Evolutionary conservation across 2,888 invertebrate genomes (phyloP), one percentile per base, ranked within the genome.

Genomic region (Hirtodrosophila alboralis): DNA sequence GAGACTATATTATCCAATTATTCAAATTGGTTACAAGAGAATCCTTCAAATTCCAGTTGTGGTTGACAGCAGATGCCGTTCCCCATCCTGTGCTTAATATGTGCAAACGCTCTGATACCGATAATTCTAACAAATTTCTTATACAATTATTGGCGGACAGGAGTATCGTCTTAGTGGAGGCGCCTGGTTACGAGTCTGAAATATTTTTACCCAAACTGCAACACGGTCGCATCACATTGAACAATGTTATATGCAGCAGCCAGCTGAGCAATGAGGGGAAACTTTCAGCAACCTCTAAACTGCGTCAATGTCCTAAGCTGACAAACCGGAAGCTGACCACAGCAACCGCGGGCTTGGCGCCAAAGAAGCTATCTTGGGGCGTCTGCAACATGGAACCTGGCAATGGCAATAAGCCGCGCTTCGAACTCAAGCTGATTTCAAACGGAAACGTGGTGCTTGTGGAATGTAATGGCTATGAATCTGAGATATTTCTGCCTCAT

Each of bases 401-500:
- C 6, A 13, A 6, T 9, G 9, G 1, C 7, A 1, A 13, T 23
- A 38, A 31, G 28, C 27, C 12, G n/a, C 13, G 33, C n/a, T 68
- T 52, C 4, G 16, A 49, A 6, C 38, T 76, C 0, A 80, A 76
- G 31, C 58, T 76, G 8, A 69, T 80, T 30, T 66, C 76, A 14
- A 69, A 69, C 10, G 61, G 66, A 18, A 69, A 69, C 31, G 66
- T 76, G 27, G 65, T 76, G 38, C 77, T 76, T 28, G 76, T 47
- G 41, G 74, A 76, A 59, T 76, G 63, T 43, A 66, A 64, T 48
- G 80, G 74, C 56, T 69, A 56, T 21, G 74, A 77, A 56, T 80
- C 81, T 61, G 76, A 77, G 59, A 80, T 77, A 37, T 77, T 80
- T 34, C 27, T 77, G 1, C 80, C 76, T 51, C 63, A 66, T 16